Evolutionary conservation across 2,113 vertebrate species (phyloP), one percentile per base, ranked within the genome.

Genomic region (Antennarius striatus): DNA sequence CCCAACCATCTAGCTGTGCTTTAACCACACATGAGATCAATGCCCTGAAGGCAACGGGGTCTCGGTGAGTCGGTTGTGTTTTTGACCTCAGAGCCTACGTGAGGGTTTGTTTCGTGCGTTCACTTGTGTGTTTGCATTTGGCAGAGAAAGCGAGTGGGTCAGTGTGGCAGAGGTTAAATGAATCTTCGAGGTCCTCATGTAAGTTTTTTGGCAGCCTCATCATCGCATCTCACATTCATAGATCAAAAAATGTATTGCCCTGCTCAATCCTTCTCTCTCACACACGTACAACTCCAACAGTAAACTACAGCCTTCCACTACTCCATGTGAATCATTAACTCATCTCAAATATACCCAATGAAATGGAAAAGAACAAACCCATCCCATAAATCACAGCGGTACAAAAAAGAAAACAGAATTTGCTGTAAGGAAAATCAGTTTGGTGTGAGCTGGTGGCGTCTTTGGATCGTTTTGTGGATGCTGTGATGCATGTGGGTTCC

Each of bases 151-250:
- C 50, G 57, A 61, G 53, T 57, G 39, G 62, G 51, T 77, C 70
- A 63, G 66, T 56, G 51, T 73, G 79, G 63, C 71, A 14, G 70
- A 58, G 64, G 78, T 80, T 74, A 71, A 86, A 71, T 69, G 42
- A 78, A 75, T 56, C 68, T 69, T 68, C 15, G 29, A 69, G 71
- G 60, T 55, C 30, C 71, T 84, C 28, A 40, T 42, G 30, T 52
- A 72, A 65, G 59, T 69, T 72, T 81, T 82, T 63, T 63, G 50
- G 69, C 36, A 53, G 54, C 64, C 42, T 79, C 73, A 43, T 83
- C 82, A 81, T 85, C 36, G 52, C 71, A 52, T 54, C 59, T 61
- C 28, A 48, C 63, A 53, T 72, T 65, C 77, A 71, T 76, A 73
- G 79, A 62, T 75, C 70, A 72, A 51, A 62, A 62, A 54, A 51